Evolutionary conservation across 2,888 invertebrate species (phyloP).

Genomic region (Pollenia amentaria): DNA sequence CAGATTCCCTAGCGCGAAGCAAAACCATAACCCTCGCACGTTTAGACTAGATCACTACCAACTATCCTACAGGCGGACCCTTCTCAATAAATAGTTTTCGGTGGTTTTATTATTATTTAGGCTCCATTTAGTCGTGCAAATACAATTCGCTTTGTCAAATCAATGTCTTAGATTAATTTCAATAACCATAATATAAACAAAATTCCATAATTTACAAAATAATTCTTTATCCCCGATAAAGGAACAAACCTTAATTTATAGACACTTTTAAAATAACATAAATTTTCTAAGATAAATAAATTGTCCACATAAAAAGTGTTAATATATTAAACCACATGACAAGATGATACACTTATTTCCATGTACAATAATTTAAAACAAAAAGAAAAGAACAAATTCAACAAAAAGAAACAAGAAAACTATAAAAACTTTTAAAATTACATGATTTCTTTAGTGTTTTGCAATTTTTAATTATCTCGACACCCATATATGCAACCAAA

Average conservation of each 20-base stretch:
- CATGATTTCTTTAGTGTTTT: constrained; percentile 70
- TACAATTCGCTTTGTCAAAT: too few relatives aligned
- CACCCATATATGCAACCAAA: constrained; percentile 53
- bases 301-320: constrained; percentile 48
- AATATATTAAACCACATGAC: constrained; percentile 56
- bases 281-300: constrained; percentile 52
- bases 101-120: too few relatives aligned
- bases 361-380: constrained; percentile 14
- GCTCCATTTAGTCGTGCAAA: too few relatives aligned
- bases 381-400: neutral
- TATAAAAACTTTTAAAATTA: constrained; percentile 60
- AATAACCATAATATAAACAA: neutral
- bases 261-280: constrained; percentile 42
- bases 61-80: too few relatives aligned
- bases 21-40: too few relatives aligned
- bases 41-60: too few relatives aligned
- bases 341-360: constrained; percentile 19
- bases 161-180: neutral
- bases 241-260: constrained; percentile 33
- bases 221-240: neutral
- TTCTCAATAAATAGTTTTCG: too few relatives aligned
- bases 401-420: neutral
- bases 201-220: neutral
- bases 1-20: too few relatives aligned
- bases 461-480: constrained; percentile 72